These are phyloP conservation scores for Plagodis dolabraria DNA, from an alignment of 2,888 invertebrate species.

Conservation along the genomic window DNA sequence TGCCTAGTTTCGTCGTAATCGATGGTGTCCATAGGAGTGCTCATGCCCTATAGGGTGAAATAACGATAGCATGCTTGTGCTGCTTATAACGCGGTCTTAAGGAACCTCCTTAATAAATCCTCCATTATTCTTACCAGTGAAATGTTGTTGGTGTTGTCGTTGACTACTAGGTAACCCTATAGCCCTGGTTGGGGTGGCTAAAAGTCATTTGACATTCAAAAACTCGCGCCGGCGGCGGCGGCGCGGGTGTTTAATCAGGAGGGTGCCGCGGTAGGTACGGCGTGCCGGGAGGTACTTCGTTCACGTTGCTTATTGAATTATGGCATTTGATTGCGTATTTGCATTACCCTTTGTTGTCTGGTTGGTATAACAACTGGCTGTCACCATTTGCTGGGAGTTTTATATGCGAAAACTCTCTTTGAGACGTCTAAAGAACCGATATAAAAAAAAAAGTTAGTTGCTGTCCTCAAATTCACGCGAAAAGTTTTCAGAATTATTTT, in stretches of 20 bases:
- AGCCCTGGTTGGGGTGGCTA: conserved; percentile 19
- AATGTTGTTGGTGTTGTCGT: no score
- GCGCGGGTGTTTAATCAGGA: conserved; percentile 51
- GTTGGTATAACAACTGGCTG: not conserved
- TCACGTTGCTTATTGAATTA: conserved; percentile 32
- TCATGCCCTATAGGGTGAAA: no score
- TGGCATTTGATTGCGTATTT: conserved; percentile 37
- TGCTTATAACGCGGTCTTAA: no score
- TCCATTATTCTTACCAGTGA: no score
- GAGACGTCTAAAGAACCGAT: no score
- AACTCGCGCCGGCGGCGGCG: conserved; percentile 42
- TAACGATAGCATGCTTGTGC: no score
- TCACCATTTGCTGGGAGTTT: conserved; percentile 2
- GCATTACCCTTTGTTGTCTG: conserved; percentile 38
- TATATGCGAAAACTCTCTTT: not conserved
- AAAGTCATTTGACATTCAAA: conserved; percentile 42
- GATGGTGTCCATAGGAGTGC: no score
- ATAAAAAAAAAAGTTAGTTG: no score
- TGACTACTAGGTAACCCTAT: conserved; percentile 20
- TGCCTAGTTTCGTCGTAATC: no score
- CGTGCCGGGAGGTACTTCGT: conserved; percentile 29
- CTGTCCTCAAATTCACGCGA: no score
- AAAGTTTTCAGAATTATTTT: no score
- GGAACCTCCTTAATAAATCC: no score
- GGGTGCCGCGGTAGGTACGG: conserved; percentile 58